Percentiles rank a stretch among this genome's conserved stretches.
Conservation (phyloP, 2,888 invertebrate genomes). For the Eristalis arbustorum region DNA sequence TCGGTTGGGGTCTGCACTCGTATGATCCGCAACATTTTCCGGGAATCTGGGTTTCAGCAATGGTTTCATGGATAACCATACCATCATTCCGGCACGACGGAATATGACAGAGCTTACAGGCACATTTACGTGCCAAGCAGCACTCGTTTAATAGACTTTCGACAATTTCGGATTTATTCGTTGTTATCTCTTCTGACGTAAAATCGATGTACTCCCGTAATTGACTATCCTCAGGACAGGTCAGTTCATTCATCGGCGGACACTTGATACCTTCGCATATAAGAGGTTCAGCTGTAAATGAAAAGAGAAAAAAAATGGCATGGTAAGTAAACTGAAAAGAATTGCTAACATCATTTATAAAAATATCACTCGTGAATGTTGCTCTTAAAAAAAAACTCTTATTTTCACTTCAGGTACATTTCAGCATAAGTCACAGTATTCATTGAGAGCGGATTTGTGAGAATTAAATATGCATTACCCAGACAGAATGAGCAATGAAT, state of each 20-base stretch:
- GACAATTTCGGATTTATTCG: slow-evolving; percentile 71
- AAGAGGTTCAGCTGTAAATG: slow-evolving; percentile 74
- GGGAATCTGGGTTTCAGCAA: slow-evolving; percentile 76
- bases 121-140: slow-evolving; percentile 76
- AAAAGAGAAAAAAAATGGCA: background rate
- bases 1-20: slow-evolving; percentile 79
- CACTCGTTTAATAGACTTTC: slow-evolving; percentile 76
- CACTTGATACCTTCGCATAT: slow-evolving; percentile 76
- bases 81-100: slow-evolving; percentile 75
- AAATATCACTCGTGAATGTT: too few species aligned
- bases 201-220: slow-evolving; percentile 73
- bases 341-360: background rate
- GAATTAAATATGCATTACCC: slow-evolving; percentile 50
- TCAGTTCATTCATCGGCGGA: slow-evolving; percentile 76
- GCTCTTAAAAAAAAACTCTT: too few species aligned
- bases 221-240: slow-evolving; percentile 77
- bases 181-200: slow-evolving; percentile 45
- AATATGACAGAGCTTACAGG: slow-evolving; percentile 78
- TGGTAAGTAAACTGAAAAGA: background rate
- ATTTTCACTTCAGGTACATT: background rate
- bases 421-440: background rate
- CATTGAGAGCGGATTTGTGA: background rate
- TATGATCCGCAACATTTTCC: slow-evolving; percentile 82
- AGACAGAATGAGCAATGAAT: slow-evolving; percentile 39
- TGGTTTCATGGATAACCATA: slow-evolving; percentile 76